These are phyloP conservation scores for Leptopilina myrica DNA, from an alignment of 2,888 invertebrate species.

Conservation along the genomic window DNA sequence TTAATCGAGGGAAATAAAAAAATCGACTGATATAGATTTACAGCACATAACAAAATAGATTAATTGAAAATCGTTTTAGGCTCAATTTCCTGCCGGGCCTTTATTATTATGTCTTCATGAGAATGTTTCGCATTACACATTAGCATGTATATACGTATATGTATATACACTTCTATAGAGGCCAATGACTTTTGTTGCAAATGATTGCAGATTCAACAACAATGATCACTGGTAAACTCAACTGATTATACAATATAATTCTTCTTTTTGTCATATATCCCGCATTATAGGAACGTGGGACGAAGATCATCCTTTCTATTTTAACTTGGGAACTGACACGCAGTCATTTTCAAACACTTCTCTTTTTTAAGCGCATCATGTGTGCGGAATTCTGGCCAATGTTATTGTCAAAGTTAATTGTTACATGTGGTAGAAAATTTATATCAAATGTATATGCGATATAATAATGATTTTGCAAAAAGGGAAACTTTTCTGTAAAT, in stretches of 20 bases:
- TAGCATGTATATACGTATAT: no score
- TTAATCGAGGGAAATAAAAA: no score
- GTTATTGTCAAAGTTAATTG: no score
- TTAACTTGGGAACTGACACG: background rate
- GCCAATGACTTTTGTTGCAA: conserved; percentile 53
- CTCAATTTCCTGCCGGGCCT: conserved; percentile 64
- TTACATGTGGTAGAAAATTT: no score
- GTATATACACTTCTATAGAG: conserved; percentile 47
- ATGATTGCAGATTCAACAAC: conserved; percentile 38
- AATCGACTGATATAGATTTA: no score
- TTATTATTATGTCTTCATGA: conserved; percentile 27
- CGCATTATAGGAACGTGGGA: conserved; percentile 36
- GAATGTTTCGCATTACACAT: conserved; percentile 14
- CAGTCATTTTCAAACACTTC: background rate
- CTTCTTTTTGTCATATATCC: conserved; percentile 42
- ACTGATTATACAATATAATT: conserved; percentile 21
- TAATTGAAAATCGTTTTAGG: conserved; percentile 57
- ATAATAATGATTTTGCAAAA: no score
- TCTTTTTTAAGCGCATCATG: background rate
- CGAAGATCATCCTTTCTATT: conserved; percentile 15
- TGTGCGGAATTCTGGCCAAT: no score
- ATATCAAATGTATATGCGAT: no score
- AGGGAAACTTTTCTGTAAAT: no score
- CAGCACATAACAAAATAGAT: background rate
- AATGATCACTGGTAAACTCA: conserved; percentile 39